A percentile compares a stretch with the other conserved stretches of the same genome.
phyloP scores from a whole-genome alignment of 2,888 invertebrate genomes.

The Zeuzera pyrina region DNA sequence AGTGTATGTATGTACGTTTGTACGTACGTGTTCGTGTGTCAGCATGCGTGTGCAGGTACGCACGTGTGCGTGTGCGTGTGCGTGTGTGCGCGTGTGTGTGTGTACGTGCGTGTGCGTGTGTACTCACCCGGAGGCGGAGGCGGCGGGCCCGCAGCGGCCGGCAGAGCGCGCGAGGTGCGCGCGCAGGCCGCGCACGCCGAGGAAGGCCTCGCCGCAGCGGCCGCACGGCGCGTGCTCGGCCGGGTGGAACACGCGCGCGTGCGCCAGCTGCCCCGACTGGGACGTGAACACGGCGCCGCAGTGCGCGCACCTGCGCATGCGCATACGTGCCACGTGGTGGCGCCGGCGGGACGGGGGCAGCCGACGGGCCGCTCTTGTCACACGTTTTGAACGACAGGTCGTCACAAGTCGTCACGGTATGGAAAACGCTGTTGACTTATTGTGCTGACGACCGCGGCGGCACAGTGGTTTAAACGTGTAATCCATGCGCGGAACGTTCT shows the following conservation, averaged over 20 bases:
- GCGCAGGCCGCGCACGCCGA: conserved; percentile 7
- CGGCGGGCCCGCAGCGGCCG: too few relatives aligned
- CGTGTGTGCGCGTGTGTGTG: conserved; percentile 6
- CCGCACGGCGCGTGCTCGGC: conserved; percentile 8
- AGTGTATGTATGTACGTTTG: too few relatives aligned
- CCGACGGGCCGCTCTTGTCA: conserved; percentile 2
- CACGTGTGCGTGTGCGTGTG: conserved; percentile 2
- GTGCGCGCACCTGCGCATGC: conserved; percentile 3
- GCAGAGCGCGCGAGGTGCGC: conserved; percentile 1
- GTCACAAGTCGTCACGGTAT: too few relatives aligned
- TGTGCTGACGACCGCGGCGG: too few relatives aligned
- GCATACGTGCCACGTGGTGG: conserved; percentile 2
- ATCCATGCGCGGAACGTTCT: too few relatives aligned
- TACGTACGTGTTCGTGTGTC: too few relatives aligned
- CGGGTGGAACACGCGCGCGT: conserved; percentile 10
- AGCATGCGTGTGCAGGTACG: conserved; percentile 6
- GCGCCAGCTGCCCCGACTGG: too few relatives aligned
- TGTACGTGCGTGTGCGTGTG: too few relatives aligned
- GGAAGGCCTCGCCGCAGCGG: background rate
- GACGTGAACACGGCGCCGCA: conserved; percentile 3
- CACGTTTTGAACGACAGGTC: too few relatives aligned
- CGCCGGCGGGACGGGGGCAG: conserved; percentile 1
- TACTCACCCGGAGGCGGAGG: too few relatives aligned
- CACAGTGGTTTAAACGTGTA: too few relatives aligned
- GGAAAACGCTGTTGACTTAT: too few relatives aligned